Percentiles rank a stretch among this genome's conserved stretches.
Evolutionary conservation across 2,113 vertebrate species (phyloP).

Genomic region (Amphiprion ocellaris): DNA sequence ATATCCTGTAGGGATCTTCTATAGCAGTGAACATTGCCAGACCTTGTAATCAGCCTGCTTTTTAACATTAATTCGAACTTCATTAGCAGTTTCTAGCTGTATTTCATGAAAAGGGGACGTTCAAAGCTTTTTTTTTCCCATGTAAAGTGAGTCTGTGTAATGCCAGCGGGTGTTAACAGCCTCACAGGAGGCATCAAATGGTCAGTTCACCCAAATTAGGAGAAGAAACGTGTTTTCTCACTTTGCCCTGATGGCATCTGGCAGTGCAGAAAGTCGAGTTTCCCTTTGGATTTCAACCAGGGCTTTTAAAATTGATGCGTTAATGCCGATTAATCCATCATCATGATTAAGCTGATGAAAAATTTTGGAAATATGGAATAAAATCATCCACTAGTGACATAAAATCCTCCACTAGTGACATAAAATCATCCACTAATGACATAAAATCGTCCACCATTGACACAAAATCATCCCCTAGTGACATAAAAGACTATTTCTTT

Average conservation of each 20-base stretch:
- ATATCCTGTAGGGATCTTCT: conserved; percentile 3
- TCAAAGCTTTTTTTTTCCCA: neutral
- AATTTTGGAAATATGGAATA: no score
- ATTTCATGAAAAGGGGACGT: neutral
- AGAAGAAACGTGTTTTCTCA: neutral
- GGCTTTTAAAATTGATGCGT: no score
- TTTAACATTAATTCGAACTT: neutral
- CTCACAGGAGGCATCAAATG: neutral
- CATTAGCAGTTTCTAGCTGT: neutral
- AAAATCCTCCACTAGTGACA: no score
- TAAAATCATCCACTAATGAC: no score
- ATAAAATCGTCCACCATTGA: no score
- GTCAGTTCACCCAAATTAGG: conserved; percentile 4
- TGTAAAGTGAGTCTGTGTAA: neutral
- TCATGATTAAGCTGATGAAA: no score
- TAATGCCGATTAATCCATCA: no score
- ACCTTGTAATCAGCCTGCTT: neutral
- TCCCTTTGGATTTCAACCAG: conserved; percentile 18
- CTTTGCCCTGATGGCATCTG: neutral
- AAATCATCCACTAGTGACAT: no score
- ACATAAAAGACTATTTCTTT: no score
- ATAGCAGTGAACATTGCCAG: neutral
- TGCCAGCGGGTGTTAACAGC: neutral
- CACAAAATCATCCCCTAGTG: no score
- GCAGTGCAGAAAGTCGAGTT: neutral